A percentile compares a stretch with the other conserved stretches of the same genome.
phyloP scores from a whole-genome alignment of 1,140 invertebrate genomes.

The Euborellia annulipes region DNA sequence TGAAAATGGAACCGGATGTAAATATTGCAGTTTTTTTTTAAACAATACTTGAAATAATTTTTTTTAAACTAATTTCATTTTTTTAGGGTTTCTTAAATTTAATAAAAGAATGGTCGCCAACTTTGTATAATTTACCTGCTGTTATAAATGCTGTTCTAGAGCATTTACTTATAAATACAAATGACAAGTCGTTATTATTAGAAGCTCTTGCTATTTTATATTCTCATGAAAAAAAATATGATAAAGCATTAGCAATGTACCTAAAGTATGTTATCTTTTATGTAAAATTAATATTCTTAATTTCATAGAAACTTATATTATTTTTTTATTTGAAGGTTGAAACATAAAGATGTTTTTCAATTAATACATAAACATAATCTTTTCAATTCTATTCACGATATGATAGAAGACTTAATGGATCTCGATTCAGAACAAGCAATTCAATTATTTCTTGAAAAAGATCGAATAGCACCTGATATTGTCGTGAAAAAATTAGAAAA shows the following conservation, averaged over 20 bases:
- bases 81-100: conserved; percentile 64
- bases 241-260: conserved; percentile 85
- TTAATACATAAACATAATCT: conserved; percentile 72
- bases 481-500: conserved; percentile 68
- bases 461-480: conserved; percentile 57
- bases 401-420: conserved; percentile 80
- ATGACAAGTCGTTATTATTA: conserved; percentile 54
- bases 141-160: conserved; percentile 75
- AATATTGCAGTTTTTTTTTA: too few species aligned
- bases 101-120: conserved; percentile 74
- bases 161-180: conserved; percentile 40
- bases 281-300: neutral
- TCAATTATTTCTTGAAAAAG: conserved; percentile 65
- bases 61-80: conserved; percentile 5
- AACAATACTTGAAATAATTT: too few species aligned
- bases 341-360: conserved; percentile 62
- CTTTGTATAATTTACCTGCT: conserved; percentile 71
- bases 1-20: conserved; percentile 65
- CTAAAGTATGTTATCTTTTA: conserved; percentile 44
- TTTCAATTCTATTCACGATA: conserved; percentile 66
- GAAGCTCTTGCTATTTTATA: conserved; percentile 85
- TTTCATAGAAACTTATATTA: conserved; percentile 1
- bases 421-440: conserved; percentile 74
- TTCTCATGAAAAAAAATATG: conserved; percentile 77
- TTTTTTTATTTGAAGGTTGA: conserved; percentile 35